Base-by-base conservation (phyloP, 2,888 invertebrate species). In the Sarcophaga variegata region DNA sequence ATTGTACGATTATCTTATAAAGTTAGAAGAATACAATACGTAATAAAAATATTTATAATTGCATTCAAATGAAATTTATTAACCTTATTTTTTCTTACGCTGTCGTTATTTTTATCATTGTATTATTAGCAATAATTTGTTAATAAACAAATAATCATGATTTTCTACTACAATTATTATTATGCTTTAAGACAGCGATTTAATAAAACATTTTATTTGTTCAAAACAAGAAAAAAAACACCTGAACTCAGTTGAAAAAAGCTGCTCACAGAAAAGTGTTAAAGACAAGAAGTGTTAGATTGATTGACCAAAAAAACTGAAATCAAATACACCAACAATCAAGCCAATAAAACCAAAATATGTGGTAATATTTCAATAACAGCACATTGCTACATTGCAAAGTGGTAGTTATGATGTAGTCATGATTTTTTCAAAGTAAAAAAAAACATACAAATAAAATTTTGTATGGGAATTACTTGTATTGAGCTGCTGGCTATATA, bases 31-130 rank as follows among this genome's bases (percentile, higher is more conserved):
- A 49, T 14, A 49, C 49, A 49, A 49, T 37, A 37, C 37, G 8
- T 2, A 6, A 37, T 37, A 49, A 49, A 49, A 49, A 11, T 49
- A 49, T 14, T 14, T 49, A 14, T 8, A 49, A 74, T 63, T 75
- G 71, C 82, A 83, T 78, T 82, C 75, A 84, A 76, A 78, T 78
- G 76, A 85, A 87, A 85, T 84, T 84, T 85, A 87, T 88, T 88
- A 88, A 87, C 84, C 88, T 81, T 88, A 87, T 88, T 88, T 47
- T 62, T 12, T 20, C 10, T 69, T 27, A 2, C 14, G 17, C 4
- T 77, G 45, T 60, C 60, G 20, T 25, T 49, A 17, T 4, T 8
- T 11, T 60, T 60, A 14, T 5, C 20, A 14, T 64, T 49, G 54
- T 27, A 71, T 81, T 86, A 85, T 88, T 83, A 78, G 70, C 86